Base-by-base conservation (phyloP, 92 coral and sea anemone species). In the Diadumene lineata region DNA sequence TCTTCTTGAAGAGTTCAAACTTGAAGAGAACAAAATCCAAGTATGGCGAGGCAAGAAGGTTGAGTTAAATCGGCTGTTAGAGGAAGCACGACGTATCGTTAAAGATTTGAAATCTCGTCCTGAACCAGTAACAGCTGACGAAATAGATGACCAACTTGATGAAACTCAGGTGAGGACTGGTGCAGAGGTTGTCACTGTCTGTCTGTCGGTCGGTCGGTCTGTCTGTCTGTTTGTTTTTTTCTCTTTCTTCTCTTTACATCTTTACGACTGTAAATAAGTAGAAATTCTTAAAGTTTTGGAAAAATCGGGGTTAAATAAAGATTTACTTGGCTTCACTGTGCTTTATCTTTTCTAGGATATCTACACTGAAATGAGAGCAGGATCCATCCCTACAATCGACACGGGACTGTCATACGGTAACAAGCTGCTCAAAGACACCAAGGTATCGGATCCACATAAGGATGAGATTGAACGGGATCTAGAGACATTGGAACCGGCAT, bases 61-160 rank as follows among this genome's bases (percentile, higher is more conserved):
- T 2, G 76, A 77, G 1, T 60, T 75, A 9, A 25, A 58, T n/a
- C 50, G 7, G 21, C 22, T 81, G 31, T 50, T 76, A 6, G 77
- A 24, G n/a, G 61, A 86, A 34, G 43, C 76, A 24, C 48, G 60
- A 56, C 15, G 31, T 27, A 66, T 63, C 31, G 74, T 79, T 7
- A 50, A 66, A 28, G 76, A 46, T 2, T 28, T 86, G 64, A 81
- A 70, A 55, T 64, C 74, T 8, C 60, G 78, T 28, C 43, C 66
- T 43, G 73, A 63, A 31, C 86, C 69, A 15, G 44, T 56, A 56
- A 71, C 82, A 53, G 65, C 72, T 3, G 86, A 81, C 22, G 82
- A 78, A 21, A 76, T 80, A 27, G 77, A 76, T 13, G 79, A 81
- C 43, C 83, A 81, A 69, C 43, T 86, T 28, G 67, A 65, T 17